Base-by-base conservation (phyloP, 2,888 invertebrate genomes). In the Molanna angustata region DNA sequence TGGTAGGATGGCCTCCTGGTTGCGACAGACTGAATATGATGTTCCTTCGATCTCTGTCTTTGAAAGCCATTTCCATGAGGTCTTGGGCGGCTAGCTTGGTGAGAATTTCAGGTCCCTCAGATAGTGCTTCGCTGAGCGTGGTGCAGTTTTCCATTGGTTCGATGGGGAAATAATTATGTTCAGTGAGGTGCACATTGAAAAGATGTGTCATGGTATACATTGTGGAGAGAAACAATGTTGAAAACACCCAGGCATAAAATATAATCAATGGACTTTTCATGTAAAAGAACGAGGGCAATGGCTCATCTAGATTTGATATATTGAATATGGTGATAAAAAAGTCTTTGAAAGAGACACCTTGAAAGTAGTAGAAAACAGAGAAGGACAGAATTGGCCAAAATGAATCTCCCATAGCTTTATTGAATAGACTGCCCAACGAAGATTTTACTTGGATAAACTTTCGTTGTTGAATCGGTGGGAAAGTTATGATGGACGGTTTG, bases 1-100 rank as follows among this genome's bases (percentile, higher is more conserved):
- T 90, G 64, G 89, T 85, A 1, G 94, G 91, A 69, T 92, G 92
- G 21, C 91, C 91, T 16, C 92, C 91, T 19, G 90, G 91, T 64
- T 86, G 83, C 21, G 90, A 90, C 0, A 91, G 71, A 11, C 82
- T 78, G 65, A 86, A 93, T 35, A 93, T 73, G 51, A 82, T 72
- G 60, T 74, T 68, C 42, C 92, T 78, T 61, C 89, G 76, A 1
- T 58, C 44, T 17, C 72, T 65, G 35, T 85, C 83, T 63, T 81
- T 83, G 62, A 82, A 78, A 0, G 86, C 78, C 62, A 92, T 67
- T 22, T 80, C 78, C 62, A 79, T 80, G 16, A 94, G 74, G 67
- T 91, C 90, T 55, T 85, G 75, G 56, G 85, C 88, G 4, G 87
- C 91, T 49, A 93, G 72, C 64, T 88, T 84, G 66, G 87, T 86